These are phyloP conservation scores for Macroramphosus scolopax DNA, from an alignment of 2,797 vertebrate species.

Conservation along the genomic window DNA sequence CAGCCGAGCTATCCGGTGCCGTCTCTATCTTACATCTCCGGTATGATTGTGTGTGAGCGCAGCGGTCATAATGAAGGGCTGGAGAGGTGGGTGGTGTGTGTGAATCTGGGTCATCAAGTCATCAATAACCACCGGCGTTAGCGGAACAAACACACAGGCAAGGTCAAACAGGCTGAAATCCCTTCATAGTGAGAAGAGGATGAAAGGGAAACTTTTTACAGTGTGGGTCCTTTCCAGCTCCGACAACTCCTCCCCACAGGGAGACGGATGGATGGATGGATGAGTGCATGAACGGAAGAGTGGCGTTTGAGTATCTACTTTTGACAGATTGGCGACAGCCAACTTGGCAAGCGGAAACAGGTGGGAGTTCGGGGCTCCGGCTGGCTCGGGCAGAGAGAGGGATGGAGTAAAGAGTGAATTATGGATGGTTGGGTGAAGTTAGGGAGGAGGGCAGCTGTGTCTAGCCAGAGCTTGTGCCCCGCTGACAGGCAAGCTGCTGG, in stretches of 20 bases:
- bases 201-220: slow-evolving; percentile 6
- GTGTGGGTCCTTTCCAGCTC: slow-evolving; percentile 21
- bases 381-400: slow-evolving; percentile 25
- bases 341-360: slow-evolving; percentile 52
- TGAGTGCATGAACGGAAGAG: slow-evolving; percentile 46
- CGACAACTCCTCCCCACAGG: slow-evolving; percentile 24
- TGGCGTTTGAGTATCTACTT: slow-evolving; percentile 56
- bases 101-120: slow-evolving; percentile 53
- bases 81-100: slow-evolving; percentile 34
- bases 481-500: slow-evolving; percentile 62
- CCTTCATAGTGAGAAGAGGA: slow-evolving; percentile 26
- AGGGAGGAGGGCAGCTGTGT: slow-evolving; percentile 7
- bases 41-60: slow-evolving; percentile 21
- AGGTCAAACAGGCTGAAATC: slow-evolving; percentile 59
- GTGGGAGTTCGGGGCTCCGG: slow-evolving; percentile 27
- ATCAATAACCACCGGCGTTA: slow-evolving; percentile 67
- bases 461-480: slow-evolving; percentile 50
- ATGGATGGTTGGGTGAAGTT: slow-evolving; percentile 40
- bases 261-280: slow-evolving; percentile 31
- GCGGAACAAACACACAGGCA: slow-evolving; percentile 50
- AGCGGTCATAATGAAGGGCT: slow-evolving; percentile 38
- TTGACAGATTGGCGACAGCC: slow-evolving; percentile 43
- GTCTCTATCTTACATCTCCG: slow-evolving; percentile 42
- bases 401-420: slow-evolving; percentile 35
- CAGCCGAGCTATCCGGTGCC: slow-evolving; percentile 45